Evolutionary conservation across 1,140 invertebrate genomes (phyloP), one percentile per base, ranked within the genome.

Genomic region (Dryas iulia): DNA sequence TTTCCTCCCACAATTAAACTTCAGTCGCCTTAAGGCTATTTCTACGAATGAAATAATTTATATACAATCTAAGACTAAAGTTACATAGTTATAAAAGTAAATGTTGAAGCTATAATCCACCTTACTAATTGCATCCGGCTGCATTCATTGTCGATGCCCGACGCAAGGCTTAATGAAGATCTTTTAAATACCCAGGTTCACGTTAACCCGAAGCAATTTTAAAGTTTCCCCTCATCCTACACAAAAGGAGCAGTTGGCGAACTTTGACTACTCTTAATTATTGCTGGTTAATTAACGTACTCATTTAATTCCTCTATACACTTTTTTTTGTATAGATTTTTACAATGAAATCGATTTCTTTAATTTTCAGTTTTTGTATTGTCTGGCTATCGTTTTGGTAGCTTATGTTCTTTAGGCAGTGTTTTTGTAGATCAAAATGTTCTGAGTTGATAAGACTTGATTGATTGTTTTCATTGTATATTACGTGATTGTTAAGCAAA

Each of bases 81-180:
- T 47, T 47, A 10, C 21, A 47, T 47, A 21, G 39, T 21, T 6
- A 47, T 47, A 56, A 56, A 10, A 25, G 53, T 56, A 56, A 56
- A 56, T 56, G 24, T 56, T 25, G 25, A 25, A 54, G 24, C 12
- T 25, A 10, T 54, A 24, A 56, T 25, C 28, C 61, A 58, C 75
- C 63, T 71, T 73, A 69, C 68, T 85, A 85, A 85, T 85, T 82
- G 79, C 81, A 78, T 81, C 77, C 79, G 74, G 25, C 58, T 63
- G 69, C 69, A 69, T 80, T 68, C 68, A 83, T 83, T 81, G 79
- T 79, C 71, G 74, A 77, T 77, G 66, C 54, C 66, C 72, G 67
- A 73, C 71, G 72, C 74, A 26, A 71, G 54, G 74, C 80, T 82
- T 89, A 89, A 89, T 87, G 84, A 89, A 84, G 82, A 73, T 68